A percentile compares a stretch with the other conserved stretches of the same genome.
Evolutionary conservation across 2,888 invertebrate genomes (phyloP).

Genomic region (Ceratothoa steindachneri): DNA sequence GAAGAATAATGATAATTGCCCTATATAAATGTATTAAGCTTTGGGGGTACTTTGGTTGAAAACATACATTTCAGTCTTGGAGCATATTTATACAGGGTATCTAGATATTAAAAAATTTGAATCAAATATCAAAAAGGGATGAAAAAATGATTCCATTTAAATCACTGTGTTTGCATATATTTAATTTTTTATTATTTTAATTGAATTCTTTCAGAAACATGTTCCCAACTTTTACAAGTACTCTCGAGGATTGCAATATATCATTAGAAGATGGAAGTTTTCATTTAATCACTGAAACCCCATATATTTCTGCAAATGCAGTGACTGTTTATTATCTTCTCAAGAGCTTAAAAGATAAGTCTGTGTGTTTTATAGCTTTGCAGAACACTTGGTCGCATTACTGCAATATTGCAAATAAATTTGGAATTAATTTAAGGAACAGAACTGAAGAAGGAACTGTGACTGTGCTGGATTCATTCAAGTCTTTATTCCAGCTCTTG

Average conservation of each 20-base stretch:
- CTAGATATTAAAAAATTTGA: too few species aligned
- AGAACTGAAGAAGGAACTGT: conserved; percentile 16
- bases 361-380: conserved; percentile 28
- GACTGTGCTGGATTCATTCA: conserved; percentile 34
- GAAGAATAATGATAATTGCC: too few species aligned
- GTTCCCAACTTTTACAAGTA: neutral
- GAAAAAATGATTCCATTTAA: too few species aligned
- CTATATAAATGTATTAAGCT: too few species aligned
- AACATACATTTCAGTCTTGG: too few species aligned
- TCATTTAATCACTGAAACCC: conserved; percentile 2
- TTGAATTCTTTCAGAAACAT: neutral
- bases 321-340: neutral
- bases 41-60: too few species aligned
- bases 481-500: conserved; percentile 18
- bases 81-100: too few species aligned
- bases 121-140: too few species aligned
- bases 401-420: conserved; percentile 33
- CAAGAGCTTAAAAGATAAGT: neutral
- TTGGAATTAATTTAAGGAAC: conserved; percentile 28
- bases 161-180: too few species aligned
- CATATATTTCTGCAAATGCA: neutral
- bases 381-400: conserved; percentile 39
- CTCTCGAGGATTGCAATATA: neutral
- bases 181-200: neutral
- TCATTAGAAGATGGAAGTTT: neutral